These are phyloP conservation scores for Salvelinus alpinus DNA, from an alignment of 2,113 vertebrate genomes.

Conservation along the genomic window DNA sequence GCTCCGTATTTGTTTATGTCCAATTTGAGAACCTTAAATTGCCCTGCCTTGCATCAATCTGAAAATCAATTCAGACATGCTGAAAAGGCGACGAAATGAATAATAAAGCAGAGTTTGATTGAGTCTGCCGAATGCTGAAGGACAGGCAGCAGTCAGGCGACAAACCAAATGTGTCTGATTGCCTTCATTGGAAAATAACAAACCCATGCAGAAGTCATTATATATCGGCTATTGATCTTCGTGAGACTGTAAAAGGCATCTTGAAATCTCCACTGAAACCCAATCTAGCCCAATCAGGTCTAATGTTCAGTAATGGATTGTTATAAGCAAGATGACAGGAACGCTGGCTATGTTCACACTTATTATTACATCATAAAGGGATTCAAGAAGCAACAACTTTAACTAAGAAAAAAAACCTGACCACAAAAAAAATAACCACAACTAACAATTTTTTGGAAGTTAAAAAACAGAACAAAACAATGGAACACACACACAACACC, in stretches of 20 bases:
- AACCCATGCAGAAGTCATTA: slow-evolving; percentile 55
- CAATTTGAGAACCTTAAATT: slow-evolving; percentile 35
- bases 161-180: slow-evolving; percentile 38
- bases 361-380: slow-evolving; percentile 61
- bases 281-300: slow-evolving; percentile 56
- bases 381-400: slow-evolving; percentile 67
- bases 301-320: slow-evolving; percentile 38
- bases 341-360: slow-evolving; percentile 73
- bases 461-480: slow-evolving; percentile 62
- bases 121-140: slow-evolving; percentile 47
- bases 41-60: slow-evolving; percentile 27
- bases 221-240: slow-evolving; percentile 66
- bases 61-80: slow-evolving; percentile 33
- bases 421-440: slow-evolving; percentile 71
- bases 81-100: slow-evolving; percentile 27
- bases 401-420: slow-evolving; percentile 24
- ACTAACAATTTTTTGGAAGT: slow-evolving; percentile 68
- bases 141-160: slow-evolving; percentile 55
- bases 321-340: slow-evolving; percentile 69
- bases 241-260: slow-evolving; percentile 55
- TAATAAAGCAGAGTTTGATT: slow-evolving; percentile 58
- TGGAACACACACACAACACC: slow-evolving; percentile 60
- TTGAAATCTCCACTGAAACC: slow-evolving; percentile 61
- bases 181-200: slow-evolving; percentile 42
- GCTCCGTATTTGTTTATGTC: slow-evolving; percentile 13